Evolutionary conservation across 2,113 vertebrate species (phyloP).

Genomic region (Erythrocercus mccallii): DNA sequence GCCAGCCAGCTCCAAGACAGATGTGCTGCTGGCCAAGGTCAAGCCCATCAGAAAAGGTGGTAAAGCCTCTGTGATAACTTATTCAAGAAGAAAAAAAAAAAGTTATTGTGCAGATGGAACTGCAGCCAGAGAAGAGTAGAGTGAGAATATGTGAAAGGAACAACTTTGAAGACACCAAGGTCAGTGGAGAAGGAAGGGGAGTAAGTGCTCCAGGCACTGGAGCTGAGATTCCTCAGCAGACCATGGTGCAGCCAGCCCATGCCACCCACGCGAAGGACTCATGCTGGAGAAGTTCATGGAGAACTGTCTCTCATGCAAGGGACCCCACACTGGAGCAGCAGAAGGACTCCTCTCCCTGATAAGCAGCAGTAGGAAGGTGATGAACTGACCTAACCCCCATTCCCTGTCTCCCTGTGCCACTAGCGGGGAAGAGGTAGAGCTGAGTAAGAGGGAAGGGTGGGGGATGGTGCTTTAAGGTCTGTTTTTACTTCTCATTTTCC

Average conservation of each 20-base stretch:
- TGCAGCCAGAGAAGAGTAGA: neutral
- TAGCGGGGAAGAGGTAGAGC: neutral
- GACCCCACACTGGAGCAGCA: neutral
- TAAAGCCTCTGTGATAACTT: neutral
- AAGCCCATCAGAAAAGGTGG: neutral
- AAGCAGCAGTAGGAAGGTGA: neutral
- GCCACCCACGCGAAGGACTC: too few relatives aligned
- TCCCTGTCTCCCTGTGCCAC: neutral
- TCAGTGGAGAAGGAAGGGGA: neutral
- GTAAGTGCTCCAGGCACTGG: neutral
- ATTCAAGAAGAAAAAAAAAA: neutral
- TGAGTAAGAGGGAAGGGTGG: neutral
- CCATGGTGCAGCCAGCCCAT: neutral
- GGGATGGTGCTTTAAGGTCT: neutral
- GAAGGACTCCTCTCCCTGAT: neutral
- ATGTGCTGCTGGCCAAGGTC: neutral
- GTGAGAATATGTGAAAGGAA: neutral
- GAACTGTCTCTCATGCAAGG: neutral
- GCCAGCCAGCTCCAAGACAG: neutral
- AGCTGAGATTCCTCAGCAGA: neutral
- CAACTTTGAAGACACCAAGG: neutral
- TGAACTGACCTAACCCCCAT: neutral
- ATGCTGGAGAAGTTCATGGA: neutral
- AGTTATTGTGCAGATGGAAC: neutral
- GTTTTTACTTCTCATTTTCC: neutral